Conservation (phyloP, 2,113 vertebrate species). For the Condylura cristata region DNA sequence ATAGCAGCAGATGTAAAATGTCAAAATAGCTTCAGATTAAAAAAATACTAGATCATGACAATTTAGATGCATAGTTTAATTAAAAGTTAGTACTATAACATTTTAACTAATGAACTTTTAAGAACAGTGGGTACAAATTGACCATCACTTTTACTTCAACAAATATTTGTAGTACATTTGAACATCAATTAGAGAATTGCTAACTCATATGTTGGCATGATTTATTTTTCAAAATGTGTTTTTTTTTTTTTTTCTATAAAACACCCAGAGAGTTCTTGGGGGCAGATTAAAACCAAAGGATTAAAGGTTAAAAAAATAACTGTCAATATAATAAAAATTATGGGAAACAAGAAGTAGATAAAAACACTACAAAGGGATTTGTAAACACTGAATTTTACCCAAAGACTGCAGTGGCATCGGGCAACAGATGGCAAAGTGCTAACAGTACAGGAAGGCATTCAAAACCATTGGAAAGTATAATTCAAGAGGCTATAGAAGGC, state of each 20-base stretch:
- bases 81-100: not conserved
- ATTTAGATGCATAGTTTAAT: not conserved
- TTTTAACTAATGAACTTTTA: not conserved
- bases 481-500: conserved; percentile 72
- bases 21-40: not conserved
- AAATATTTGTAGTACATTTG: not conserved
- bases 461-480: conserved; percentile 76
- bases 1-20: not conserved
- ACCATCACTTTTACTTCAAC: not conserved
- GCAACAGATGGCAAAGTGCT: conserved; percentile 82
- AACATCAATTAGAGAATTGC: not conserved
- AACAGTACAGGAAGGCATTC: conserved; percentile 74
- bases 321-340: conserved; percentile 39
- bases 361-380: conserved; percentile 33
- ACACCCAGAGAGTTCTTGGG: not conserved
- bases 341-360: conserved; percentile 10
- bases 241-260: not conserved
- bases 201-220: not conserved
- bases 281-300: conserved; percentile 18
- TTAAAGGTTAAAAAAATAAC: not conserved
- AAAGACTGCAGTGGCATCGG: conserved; percentile 59
- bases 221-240: not conserved
- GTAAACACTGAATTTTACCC: conserved; percentile 47
- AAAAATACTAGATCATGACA: too few species aligned
- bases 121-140: not conserved